Base-by-base conservation (phyloP, 2,797 vertebrate species). In the Denticeps clupeoides region DNA sequence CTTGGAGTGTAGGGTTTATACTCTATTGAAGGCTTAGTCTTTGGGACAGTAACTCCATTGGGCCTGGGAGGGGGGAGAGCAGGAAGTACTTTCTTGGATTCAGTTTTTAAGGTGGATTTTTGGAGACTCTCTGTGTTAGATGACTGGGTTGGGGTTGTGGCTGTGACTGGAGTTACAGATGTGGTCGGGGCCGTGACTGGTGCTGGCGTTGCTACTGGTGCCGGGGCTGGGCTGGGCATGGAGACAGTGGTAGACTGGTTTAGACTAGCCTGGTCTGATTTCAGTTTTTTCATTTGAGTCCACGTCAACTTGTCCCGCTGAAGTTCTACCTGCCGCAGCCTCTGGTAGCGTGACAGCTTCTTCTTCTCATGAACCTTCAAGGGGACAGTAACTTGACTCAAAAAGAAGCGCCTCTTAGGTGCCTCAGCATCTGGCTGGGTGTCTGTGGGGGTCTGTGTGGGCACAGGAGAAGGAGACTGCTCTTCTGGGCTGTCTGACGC, bases 261-360 rank as follows among this genome's bases (percentile, higher is more conserved):
- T 52, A 88, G 89, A 63, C 80, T 86, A 24, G 85, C 73, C 49
- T 90, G 88, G 64, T 91, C 90, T 10, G 85, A 83, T 73, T 97
- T 98, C 7, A 91, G 78, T 57, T 96, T 87, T 70, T 94, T 97
- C 45, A 99, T 89, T 60, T 89, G 91, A 16, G 90, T 92, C 95
- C 95, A 99, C 16, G 89, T 96, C 70, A 87, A 76, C 51, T 85
- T 85, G 55, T 87, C 83, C 51, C 83, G 71, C 65, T 84, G 81
- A 15, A 97, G 75, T 22, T 87, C 85, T 1, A 83, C 82, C 69
- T 86, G 83, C 46, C 85, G 65, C 2, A 87, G 58, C 40, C 76
- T 73, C 63, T 87, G 83, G 69, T 88, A 79, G 64, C 75, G 64
- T 12, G 82, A 70, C 3, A 91, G 61, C 55, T 91, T 84, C 85